Percentiles rank a stretch among this genome's conserved stretches.
These are phyloP conservation scores for Poeciliopsis retropinna DNA, from an alignment of 2,113 vertebrate species.

Conservation along the genomic window DNA sequence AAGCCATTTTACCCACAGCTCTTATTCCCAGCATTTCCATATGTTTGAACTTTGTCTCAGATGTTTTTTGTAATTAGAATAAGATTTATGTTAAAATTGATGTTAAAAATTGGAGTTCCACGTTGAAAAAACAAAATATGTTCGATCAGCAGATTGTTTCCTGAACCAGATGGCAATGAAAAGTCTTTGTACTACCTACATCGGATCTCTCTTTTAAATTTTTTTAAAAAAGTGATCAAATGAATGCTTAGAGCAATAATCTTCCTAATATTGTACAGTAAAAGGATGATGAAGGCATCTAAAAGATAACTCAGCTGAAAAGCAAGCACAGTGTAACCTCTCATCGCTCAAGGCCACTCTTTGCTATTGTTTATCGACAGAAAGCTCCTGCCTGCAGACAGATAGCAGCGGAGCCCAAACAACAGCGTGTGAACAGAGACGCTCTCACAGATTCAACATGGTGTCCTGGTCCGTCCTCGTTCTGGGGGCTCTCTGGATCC, in stretches of 20 bases:
- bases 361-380: slow-evolving; percentile 42
- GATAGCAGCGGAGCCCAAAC: slow-evolving; percentile 36
- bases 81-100: not conserved
- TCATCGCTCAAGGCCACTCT: slow-evolving; percentile 48
- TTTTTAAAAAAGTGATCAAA: too few species aligned
- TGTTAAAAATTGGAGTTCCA: too few species aligned
- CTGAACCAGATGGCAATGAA: too few species aligned
- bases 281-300: not conserved
- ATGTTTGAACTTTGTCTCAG: not conserved
- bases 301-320: not conserved
- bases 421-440: slow-evolving; percentile 6
- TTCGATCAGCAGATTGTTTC: too few species aligned
- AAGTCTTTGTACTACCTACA: too few species aligned
- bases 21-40: not conserved
- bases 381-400: slow-evolving; percentile 23
- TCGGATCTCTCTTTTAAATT: too few species aligned
- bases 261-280: not conserved
- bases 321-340: slow-evolving; percentile 2
- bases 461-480: slow-evolving; percentile 41
- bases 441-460: slow-evolving; percentile 4
- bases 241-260: too few species aligned
- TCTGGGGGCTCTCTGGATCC: slow-evolving; percentile 46
- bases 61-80: not conserved
- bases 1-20: not conserved
- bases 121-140: too few species aligned